phyloP scores from a whole-genome alignment of 2,888 invertebrate genomes.

The Nebria salina region DNA sequence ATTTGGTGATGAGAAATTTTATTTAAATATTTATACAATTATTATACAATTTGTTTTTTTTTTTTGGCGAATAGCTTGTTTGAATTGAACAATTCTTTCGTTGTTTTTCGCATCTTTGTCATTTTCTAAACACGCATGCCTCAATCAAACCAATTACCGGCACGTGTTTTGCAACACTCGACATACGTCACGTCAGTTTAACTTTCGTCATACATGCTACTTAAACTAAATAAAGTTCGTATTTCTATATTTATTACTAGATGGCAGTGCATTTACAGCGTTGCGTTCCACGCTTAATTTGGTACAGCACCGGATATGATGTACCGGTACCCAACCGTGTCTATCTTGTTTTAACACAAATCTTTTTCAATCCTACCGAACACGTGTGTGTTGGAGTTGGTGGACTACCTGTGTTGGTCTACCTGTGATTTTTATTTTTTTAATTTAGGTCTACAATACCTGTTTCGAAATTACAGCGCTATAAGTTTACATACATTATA shows the following conservation, averaged over 20 bases:
- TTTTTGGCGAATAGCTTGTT: too few relatives aligned
- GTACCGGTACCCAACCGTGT: background rate
- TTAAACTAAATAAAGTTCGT: background rate
- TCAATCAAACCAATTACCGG: slow-evolving; percentile 4
- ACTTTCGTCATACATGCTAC: slow-evolving; percentile 9
- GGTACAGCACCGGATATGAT: background rate
- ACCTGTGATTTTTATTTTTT: too few relatives aligned
- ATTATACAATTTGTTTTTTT: background rate
- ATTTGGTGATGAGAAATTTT: background rate
- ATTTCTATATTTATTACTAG: background rate
- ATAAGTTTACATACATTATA: too few relatives aligned
- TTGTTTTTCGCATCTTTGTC: background rate
- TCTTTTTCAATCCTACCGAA: too few relatives aligned
- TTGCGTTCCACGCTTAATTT: background rate
- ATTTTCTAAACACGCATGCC: background rate
- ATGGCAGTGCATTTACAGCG: background rate
- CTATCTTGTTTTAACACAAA: too few relatives aligned
- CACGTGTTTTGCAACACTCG: slow-evolving; percentile 14
- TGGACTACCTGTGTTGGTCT: too few relatives aligned
- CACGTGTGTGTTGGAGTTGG: too few relatives aligned
- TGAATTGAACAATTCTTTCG: too few relatives aligned
- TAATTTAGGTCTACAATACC: too few relatives aligned
- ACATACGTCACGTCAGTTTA: slow-evolving; percentile 6
- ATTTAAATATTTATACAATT: background rate
- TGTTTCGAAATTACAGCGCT: too few relatives aligned